phyloP scores from a whole-genome alignment of 2,888 invertebrate genomes.

The Pherbina coryleti region DNA sequence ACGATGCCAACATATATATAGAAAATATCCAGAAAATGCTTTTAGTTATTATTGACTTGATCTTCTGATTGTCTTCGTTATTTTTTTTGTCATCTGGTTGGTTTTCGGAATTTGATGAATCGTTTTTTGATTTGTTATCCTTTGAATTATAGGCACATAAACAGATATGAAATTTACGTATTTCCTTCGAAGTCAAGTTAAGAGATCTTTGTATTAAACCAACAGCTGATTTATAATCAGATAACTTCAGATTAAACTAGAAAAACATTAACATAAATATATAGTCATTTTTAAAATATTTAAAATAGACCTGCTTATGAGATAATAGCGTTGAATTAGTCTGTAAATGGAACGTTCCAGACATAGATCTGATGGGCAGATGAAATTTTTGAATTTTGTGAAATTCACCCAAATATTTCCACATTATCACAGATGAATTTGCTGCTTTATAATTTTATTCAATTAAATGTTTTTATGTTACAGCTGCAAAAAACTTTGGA shows the following conservation, averaged over 20 bases:
- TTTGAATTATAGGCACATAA: slow-evolving; percentile 42
- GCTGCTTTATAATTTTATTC: too few species aligned
- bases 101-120: slow-evolving; percentile 12
- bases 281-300: too few species aligned
- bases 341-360: too few species aligned
- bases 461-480: too few species aligned
- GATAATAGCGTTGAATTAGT: too few species aligned
- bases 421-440: too few species aligned
- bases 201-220: slow-evolving; percentile 62
- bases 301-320: too few species aligned
- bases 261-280: background rate
- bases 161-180: slow-evolving; percentile 55
- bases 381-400: too few species aligned
- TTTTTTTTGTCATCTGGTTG: slow-evolving; percentile 66
- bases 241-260: background rate
- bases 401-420: too few species aligned
- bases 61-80: slow-evolving; percentile 78
- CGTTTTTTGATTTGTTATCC: slow-evolving; percentile 23
- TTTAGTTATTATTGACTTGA: slow-evolving; percentile 80
- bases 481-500: too few species aligned
- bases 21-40: slow-evolving; percentile 85
- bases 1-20: slow-evolving; percentile 80
- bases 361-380: too few species aligned
- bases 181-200: slow-evolving; percentile 54
- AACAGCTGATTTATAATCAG: slow-evolving; percentile 64